phyloP scores from a whole-genome alignment of 1,140 invertebrate genomes.

The Drosophila repletoides region DNA sequence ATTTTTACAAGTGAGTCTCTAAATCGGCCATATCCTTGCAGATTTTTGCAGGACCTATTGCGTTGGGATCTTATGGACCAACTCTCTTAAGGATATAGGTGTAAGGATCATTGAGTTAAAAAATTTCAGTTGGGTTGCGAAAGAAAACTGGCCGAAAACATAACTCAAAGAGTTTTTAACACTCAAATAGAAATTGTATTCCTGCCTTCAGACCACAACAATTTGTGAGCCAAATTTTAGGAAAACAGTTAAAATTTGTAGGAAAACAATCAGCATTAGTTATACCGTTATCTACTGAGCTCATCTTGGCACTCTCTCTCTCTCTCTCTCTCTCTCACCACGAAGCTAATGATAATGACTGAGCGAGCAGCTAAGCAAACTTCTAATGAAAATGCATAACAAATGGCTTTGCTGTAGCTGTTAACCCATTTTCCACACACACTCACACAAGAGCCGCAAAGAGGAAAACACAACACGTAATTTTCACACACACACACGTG shows the following conservation, averaged over 20 bases:
- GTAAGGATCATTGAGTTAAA: neutral
- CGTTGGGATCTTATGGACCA: too few species aligned
- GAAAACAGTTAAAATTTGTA: neutral
- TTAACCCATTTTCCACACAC: conserved; percentile 42
- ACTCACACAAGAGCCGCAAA: conserved; percentile 31
- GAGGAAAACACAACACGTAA: conserved; percentile 41
- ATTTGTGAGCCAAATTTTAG: neutral
- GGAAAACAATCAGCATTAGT: conserved; percentile 21
- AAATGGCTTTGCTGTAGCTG: conserved; percentile 39
- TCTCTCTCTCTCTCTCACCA: neutral
- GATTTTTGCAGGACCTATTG: too few species aligned
- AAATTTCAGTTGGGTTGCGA: too few species aligned
- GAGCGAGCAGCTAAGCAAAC: conserved; percentile 44
- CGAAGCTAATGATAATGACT: conserved; percentile 57
- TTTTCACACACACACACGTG: conserved; percentile 37
- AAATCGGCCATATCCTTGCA: too few species aligned
- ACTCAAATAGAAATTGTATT: too few species aligned
- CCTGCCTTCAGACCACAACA: too few species aligned
- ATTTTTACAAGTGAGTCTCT: too few species aligned
- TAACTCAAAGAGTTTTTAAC: too few species aligned
- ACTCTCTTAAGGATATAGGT: too few species aligned
- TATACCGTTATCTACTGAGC: neutral
- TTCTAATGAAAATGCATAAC: conserved; percentile 77
- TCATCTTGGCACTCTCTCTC: conserved; percentile 7
- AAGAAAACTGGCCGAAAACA: too few species aligned